Percentiles rank a stretch among this genome's conserved stretches.
Evolutionary conservation across 2,113 vertebrate species (phyloP).

Genomic region (Podilymbus podiceps): DNA sequence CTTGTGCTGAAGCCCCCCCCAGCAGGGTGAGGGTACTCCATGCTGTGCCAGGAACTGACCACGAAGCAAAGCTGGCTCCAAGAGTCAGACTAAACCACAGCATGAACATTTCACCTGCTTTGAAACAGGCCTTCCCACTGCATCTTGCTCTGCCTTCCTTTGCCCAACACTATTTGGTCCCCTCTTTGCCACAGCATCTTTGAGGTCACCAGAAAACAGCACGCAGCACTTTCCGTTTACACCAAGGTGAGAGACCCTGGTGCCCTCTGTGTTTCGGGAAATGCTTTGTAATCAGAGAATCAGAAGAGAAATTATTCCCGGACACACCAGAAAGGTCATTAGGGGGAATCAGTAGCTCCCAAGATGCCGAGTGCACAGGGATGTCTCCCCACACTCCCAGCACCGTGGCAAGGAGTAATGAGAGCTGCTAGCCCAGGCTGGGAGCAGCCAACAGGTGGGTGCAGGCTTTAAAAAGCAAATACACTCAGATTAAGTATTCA

Average conservation of each 20-base stretch:
- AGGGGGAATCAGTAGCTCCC: not conserved
- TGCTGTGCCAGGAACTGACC: not conserved
- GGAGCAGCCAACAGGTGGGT: not conserved
- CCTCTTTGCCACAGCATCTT: not conserved
- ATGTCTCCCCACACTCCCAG: rapidly evolving
- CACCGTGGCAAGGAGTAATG: not conserved
- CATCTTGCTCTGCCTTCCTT: not conserved
- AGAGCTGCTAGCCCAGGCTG: not conserved
- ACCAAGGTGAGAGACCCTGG: not conserved
- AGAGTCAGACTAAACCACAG: not conserved
- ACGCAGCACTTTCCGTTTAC: not conserved
- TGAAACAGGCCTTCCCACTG: not conserved
- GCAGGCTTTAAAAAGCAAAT: not conserved
- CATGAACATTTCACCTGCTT: not conserved
- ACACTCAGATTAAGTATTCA: not conserved
- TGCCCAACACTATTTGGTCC: not conserved
- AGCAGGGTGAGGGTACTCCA: not conserved
- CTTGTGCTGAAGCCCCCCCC: not conserved
- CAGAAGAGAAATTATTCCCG: not conserved
- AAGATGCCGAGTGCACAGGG: not conserved
- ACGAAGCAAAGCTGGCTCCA: not conserved
- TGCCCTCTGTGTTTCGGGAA: not conserved
- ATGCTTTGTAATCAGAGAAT: not conserved
- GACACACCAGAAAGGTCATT: not conserved
- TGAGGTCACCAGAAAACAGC: slow-evolving; percentile 4